phyloP scores from a whole-genome alignment of 2,888 invertebrate species.

The Siphlonurus alternatus region DNA sequence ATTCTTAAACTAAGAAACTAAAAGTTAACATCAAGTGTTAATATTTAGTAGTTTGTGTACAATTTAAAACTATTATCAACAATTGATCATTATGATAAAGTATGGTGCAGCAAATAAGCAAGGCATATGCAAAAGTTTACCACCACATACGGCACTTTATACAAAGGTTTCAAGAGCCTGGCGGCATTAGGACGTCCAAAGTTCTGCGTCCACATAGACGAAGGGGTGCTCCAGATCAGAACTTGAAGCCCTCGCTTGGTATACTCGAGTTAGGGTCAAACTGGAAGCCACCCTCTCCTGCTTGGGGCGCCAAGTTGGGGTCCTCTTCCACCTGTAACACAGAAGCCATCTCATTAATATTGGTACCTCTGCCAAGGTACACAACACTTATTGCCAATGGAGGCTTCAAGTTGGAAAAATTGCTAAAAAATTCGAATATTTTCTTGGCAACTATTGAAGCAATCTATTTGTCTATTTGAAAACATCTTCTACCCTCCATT shows the following conservation, averaged over 20 bases:
- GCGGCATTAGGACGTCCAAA: neutral
- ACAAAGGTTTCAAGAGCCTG: neutral
- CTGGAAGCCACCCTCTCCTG: conserved; percentile 62
- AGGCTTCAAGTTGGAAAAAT: neutral
- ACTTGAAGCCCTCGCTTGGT: conserved; percentile 66
- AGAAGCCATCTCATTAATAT: neutral
- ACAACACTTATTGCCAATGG: neutral
- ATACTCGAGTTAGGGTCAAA: conserved; percentile 68
- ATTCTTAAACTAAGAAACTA: no score
- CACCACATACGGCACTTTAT: neutral
- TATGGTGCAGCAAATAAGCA: neutral
- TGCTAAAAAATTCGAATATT: conserved; percentile 10
- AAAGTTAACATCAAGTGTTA: no score
- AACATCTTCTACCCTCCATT: no score
- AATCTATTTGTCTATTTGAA: no score
- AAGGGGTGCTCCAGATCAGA: conserved; percentile 33
- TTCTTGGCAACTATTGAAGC: conserved; percentile 6
- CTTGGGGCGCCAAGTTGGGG: conserved; percentile 55
- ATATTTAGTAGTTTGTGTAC: no score
- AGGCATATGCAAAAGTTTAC: neutral
- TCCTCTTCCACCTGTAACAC: conserved; percentile 53
- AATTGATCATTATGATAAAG: no score
- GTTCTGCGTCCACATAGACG: neutral
- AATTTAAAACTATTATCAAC: no score
- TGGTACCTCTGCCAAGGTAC: no score